Evolutionary conservation across 2,113 vertebrate genomes (phyloP), one percentile per base, ranked within the genome.

Genomic region (Catharus bicknelli): DNA sequence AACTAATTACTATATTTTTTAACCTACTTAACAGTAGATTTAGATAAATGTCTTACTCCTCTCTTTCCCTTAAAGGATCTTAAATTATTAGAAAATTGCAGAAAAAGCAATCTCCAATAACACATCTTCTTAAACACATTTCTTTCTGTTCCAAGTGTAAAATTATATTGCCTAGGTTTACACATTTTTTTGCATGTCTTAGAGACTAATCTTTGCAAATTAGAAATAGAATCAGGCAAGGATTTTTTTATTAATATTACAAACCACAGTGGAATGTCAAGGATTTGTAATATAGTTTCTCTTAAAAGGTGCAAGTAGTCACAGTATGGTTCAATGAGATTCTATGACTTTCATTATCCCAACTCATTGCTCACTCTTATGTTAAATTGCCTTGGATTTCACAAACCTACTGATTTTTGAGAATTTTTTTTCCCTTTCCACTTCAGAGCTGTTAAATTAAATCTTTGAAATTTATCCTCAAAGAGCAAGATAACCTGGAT

Each of bases 301-400:
- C 43, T 67, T 74, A 70, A 90, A 87, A 77, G 16, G 16, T 85
- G 19, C 45, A 84, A 77, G 63, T 53, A 73, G 67, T 83, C 51
- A 54, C 55, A 59, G 67, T 27, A 74, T 8, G 40, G 48, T 93
- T 90, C 86, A 80, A 45, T 69, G 48, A 73, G 55, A 48, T 90
- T 94, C 83, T 89, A 27, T 54, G 42, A 42, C 42, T 90, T 79
- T 38, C 55, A 76, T 91, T 76, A 88, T 77, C 40, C 59, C 77
- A 48, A 83, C 22, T 21, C 23, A n/a, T 15, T 73, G 62, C 27
- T 91, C 32, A 38, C 11, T 76, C 57, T 68, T 50, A 57, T 1
- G 5, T 92, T 87, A 84, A 92, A 95, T 79, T 74, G 38, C 21
- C 30, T 88, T 73, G 26, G 59, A 57, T 91, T 92, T 76, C 57